Conservation (phyloP, 2,888 invertebrate species). For the Nasonia oneida region DNA sequence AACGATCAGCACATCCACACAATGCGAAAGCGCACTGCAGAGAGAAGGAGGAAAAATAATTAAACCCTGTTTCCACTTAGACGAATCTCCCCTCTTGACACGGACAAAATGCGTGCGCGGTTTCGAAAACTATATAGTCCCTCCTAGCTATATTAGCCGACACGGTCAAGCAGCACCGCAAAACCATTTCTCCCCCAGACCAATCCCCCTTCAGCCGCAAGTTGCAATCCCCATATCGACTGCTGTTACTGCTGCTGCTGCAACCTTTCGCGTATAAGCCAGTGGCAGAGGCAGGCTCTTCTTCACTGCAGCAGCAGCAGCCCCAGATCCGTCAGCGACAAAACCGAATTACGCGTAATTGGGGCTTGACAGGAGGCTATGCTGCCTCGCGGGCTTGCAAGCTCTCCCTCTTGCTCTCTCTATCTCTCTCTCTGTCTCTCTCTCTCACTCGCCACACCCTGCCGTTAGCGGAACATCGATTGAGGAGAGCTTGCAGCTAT, state of each 20-base stretch:
- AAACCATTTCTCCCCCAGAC: background rate
- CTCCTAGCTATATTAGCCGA: background rate
- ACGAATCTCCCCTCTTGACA: background rate
- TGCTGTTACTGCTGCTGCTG: background rate
- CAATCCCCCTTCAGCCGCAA: background rate
- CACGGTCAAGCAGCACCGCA: slow-evolving; percentile 2
- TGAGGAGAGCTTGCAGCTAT: background rate
- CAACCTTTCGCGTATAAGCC: background rate
- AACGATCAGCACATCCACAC: background rate
- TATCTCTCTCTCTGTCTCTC: no score
- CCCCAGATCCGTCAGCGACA: slow-evolving; percentile 41
- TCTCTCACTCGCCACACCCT: background rate
- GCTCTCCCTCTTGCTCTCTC: background rate
- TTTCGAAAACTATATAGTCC: background rate
- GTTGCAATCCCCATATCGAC: background rate
- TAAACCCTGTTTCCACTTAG: background rate
- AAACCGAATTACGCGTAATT: slow-evolving; percentile 52
- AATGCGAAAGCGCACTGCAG: no score
- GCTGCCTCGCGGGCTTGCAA: slow-evolving; percentile 4
- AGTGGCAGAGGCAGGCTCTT: background rate
- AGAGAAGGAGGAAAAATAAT: no score
- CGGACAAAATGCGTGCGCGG: background rate
- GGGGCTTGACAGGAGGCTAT: slow-evolving; percentile 38
- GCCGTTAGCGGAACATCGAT: slow-evolving; percentile 15
- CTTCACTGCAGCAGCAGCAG: background rate